These are phyloP conservation scores for Chaenogobius annularis DNA, from an alignment of 2,113 vertebrate species.

Conservation along the genomic window DNA sequence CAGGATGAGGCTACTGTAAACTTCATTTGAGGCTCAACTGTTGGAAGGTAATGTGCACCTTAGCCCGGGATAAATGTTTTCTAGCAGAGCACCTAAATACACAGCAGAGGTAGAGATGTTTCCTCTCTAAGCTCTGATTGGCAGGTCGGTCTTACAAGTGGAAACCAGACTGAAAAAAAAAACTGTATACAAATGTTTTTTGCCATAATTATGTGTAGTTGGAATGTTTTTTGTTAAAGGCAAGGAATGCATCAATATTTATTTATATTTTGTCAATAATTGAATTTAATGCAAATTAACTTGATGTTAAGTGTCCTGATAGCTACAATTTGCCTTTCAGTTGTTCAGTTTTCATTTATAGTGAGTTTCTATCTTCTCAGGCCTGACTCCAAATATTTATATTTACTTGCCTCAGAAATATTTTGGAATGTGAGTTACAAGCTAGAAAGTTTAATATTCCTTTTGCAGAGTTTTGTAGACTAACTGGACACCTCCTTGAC, in stretches of 20 bases:
- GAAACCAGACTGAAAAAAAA: conserved; percentile 14
- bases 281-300: neutral
- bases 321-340: no score
- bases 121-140: conserved; percentile 32
- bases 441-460: neutral
- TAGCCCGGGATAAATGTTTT: conserved; percentile 54
- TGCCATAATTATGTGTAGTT: conserved; percentile 47
- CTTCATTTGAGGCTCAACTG: conserved; percentile 23
- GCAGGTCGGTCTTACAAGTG: conserved; percentile 31
- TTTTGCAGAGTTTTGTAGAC: neutral
- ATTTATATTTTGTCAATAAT: neutral
- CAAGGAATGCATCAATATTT: neutral
- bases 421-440: neutral
- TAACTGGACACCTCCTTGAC: neutral
- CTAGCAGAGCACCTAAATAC: conserved; percentile 35
- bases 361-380: neutral
- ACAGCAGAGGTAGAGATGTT: conserved; percentile 34
- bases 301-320: no score
- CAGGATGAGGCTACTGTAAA: conserved; percentile 48
- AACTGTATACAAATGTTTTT: conserved; percentile 42
- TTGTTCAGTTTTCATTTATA: neutral
- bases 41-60: conserved; percentile 54
- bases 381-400: neutral
- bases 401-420: conserved; percentile 2
- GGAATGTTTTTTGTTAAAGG: conserved; percentile 18